phyloP scores from a whole-genome alignment of 2,888 invertebrate genomes.

The Linhomoeus sp. region DNA sequence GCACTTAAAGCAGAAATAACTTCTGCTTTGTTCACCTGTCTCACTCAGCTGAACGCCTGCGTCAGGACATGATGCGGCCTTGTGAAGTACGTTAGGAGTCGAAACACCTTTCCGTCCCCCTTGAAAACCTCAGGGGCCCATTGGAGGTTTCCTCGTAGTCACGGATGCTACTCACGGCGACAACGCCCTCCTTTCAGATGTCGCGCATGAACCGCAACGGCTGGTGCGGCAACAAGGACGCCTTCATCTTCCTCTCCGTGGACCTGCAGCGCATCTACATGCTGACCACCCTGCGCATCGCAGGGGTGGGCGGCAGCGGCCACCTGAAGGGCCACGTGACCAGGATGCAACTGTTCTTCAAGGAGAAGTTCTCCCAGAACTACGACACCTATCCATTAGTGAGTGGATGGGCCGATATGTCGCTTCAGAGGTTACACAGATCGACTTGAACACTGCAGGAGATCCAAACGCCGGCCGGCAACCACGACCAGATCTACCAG shows the following conservation, averaged over 20 bases:
- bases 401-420: no score
- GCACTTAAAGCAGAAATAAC: no score
- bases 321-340: constrained; percentile 57
- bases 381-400: constrained; percentile 91
- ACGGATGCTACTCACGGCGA: no score
- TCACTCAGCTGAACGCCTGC: no score
- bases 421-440: no score
- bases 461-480: constrained; percentile 30
- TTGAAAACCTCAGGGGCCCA: no score
- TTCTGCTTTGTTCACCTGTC: no score
- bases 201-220: constrained; percentile 22
- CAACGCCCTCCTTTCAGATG: constrained; percentile 4
- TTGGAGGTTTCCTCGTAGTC: no score
- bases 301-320: constrained; percentile 24
- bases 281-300: constrained; percentile 30
- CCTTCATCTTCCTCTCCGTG: constrained; percentile 83
- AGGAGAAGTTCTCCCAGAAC: constrained; percentile 74
- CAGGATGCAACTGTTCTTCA: constrained; percentile 88
- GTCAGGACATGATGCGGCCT: no score
- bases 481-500: constrained; percentile 87
- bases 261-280: constrained; percentile 79
- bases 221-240: constrained; percentile 53
- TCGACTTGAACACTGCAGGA: no score
- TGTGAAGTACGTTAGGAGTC: no score
- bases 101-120: no score